A percentile compares a stretch with the other conserved stretches of the same genome.
Conservation (phyloP, 2,113 vertebrate genomes). For the Vireo altiloquus region DNA sequence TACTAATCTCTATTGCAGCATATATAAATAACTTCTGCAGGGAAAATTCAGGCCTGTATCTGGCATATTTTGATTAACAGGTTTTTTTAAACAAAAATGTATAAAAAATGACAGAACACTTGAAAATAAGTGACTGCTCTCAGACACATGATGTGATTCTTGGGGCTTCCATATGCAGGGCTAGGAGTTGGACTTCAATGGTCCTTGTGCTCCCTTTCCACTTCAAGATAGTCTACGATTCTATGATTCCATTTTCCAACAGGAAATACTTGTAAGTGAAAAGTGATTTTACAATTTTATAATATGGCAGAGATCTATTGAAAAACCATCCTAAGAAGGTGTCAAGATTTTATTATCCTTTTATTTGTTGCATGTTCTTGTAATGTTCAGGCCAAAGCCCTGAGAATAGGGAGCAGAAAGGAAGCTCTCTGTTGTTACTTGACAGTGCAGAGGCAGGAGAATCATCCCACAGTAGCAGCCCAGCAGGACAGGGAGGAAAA, state of each 20-base stretch:
- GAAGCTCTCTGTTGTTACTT: not conserved
- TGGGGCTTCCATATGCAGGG: not conserved
- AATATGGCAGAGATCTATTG: not conserved
- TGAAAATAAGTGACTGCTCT: not conserved
- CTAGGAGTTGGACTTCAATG: not conserved
- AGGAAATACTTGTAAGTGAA: not conserved
- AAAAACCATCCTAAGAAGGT: not conserved
- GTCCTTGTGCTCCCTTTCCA: not conserved
- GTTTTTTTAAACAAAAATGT: not conserved
- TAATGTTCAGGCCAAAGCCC: not conserved
- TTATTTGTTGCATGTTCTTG: not conserved
- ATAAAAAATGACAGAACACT: not conserved
- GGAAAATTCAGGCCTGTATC: not conserved
- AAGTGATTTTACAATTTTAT: not conserved
- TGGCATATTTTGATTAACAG: not conserved
- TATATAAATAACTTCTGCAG: not conserved
- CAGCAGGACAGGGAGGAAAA: not conserved
- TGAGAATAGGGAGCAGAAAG: not conserved
- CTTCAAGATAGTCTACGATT: not conserved
- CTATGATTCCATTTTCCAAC: not conserved
- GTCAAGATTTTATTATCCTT: not conserved
- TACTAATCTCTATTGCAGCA: not conserved
- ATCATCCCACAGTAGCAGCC: accelerated
- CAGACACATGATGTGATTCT: not conserved
- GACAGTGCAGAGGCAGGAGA: not conserved